Evolutionary conservation across 2,113 vertebrate species (phyloP).

Genomic region (Xenopus laevis): DNA sequence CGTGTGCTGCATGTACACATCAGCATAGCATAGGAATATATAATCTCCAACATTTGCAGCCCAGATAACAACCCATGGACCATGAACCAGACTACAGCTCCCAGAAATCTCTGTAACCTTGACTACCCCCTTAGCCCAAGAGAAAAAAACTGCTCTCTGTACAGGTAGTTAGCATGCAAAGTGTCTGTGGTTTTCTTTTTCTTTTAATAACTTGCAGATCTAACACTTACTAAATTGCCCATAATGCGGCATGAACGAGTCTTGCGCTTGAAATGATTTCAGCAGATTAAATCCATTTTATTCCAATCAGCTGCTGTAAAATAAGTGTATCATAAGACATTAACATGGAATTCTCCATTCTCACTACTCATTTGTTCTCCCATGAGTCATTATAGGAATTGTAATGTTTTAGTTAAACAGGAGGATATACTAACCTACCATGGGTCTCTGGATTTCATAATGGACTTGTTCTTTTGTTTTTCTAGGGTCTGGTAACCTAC

Average conservation of each 20-base stretch:
- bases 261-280: neutral
- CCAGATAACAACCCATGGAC: too few relatives aligned
- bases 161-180: neutral
- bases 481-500: slow-evolving; percentile 85
- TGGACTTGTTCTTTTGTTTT: slow-evolving; percentile 36
- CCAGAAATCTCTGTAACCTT: too few relatives aligned
- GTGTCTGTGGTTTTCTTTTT: neutral
- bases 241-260: neutral
- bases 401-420: neutral
- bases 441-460: neutral
- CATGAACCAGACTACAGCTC: neutral
- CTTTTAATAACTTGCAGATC: neutral
- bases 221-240: neutral
- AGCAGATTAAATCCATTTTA: neutral
- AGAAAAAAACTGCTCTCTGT: neutral
- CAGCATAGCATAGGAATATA: too few relatives aligned
- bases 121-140: neutral
- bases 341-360: neutral
- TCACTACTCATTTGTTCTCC: neutral
- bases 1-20: too few relatives aligned
- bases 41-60: too few relatives aligned
- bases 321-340: neutral
- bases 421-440: too few relatives aligned
- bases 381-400: neutral
- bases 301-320: neutral